Percentiles rank a stretch among this genome's conserved stretches.
phyloP scores from a whole-genome alignment of 2,113 vertebrate species.

The Falco punctatus region DNA sequence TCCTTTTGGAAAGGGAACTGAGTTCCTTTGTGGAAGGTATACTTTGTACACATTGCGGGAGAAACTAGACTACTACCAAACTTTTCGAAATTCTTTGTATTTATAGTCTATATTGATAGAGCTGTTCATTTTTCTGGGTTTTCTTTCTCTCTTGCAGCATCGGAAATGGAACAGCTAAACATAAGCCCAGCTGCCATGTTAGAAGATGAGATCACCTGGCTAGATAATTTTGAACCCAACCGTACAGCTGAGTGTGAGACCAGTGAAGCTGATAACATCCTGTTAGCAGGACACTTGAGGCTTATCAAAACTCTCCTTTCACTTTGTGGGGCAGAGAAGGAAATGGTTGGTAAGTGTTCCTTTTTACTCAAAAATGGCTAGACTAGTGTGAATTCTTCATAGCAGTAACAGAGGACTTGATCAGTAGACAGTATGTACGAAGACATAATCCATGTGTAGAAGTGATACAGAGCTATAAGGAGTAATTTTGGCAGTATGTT shows the following conservation, averaged over 20 bases:
- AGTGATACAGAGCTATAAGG: background rate
- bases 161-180: slow-evolving; percentile 95
- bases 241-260: slow-evolving; percentile 96
- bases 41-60: background rate
- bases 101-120: background rate
- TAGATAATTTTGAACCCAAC: slow-evolving; percentile 97
- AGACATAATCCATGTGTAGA: background rate
- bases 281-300: slow-evolving; percentile 92
- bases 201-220: slow-evolving; percentile 98
- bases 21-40: background rate
- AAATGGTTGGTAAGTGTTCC: slow-evolving; percentile 87
- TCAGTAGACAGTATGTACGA: background rate
- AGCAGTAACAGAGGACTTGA: background rate
- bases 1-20: background rate
- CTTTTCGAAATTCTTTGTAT: background rate
- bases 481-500: background rate
- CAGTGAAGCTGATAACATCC: slow-evolving; percentile 95
- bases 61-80: background rate
- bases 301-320: slow-evolving; percentile 98
- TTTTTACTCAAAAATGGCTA: background rate
- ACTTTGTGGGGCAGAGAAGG: slow-evolving; percentile 94
- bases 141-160: slow-evolving; percentile 73
- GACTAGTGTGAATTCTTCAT: background rate
- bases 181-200: slow-evolving; percentile 94
- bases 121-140: background rate